Evolutionary conservation across 2,888 invertebrate genomes (phyloP).

Genomic region (Nomada fucata): DNA sequence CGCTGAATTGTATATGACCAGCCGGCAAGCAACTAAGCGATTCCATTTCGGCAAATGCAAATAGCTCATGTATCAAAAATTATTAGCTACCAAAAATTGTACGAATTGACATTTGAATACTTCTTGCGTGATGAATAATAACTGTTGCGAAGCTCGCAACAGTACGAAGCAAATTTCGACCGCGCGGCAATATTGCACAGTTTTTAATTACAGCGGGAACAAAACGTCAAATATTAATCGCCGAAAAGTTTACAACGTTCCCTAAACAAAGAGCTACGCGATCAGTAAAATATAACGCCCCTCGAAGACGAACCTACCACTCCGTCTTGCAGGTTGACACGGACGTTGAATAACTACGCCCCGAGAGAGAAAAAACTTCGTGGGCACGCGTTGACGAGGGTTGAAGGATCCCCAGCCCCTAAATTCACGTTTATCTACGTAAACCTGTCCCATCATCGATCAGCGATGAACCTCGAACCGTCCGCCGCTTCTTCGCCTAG

Average conservation of each 20-base stretch:
- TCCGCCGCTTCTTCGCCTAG: conserved; percentile 1
- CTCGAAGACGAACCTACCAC: background rate
- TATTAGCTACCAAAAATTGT: background rate
- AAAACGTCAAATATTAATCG: too few relatives aligned
- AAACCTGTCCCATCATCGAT: conserved; percentile 28
- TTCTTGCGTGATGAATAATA: too few relatives aligned
- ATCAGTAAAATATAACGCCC: background rate
- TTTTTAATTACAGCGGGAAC: too few relatives aligned
- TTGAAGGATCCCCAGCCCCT: conserved; percentile 2
- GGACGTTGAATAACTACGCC: conserved; percentile 5
- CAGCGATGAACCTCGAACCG: background rate
- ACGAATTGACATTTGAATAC: too few relatives aligned
- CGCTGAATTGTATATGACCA: background rate
- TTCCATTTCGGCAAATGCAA: background rate
- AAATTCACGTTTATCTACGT: conserved; percentile 17
- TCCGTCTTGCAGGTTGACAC: background rate
- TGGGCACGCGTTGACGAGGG: conserved; percentile 28
- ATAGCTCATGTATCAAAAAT: background rate
- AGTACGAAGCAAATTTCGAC: too few relatives aligned
- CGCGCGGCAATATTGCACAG: too few relatives aligned
- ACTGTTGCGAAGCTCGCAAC: too few relatives aligned
- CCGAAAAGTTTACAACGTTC: too few relatives aligned
- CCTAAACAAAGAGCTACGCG: too few relatives aligned
- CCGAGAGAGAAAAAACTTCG: background rate
- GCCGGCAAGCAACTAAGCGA: background rate